These are phyloP conservation scores for Bibio marci DNA, from an alignment of 2,888 invertebrate species.

Conservation along the genomic window DNA sequence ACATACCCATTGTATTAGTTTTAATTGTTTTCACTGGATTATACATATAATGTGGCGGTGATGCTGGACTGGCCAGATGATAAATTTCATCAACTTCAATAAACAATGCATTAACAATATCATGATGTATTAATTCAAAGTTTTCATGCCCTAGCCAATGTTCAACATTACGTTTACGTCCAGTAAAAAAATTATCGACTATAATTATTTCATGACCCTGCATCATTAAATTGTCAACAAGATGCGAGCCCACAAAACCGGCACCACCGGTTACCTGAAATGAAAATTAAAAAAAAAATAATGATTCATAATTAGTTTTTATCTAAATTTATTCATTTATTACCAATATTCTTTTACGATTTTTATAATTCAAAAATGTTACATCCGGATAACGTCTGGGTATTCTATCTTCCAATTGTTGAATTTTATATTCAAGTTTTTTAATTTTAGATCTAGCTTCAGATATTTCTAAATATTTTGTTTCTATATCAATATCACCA, in stretches of 20 bases:
- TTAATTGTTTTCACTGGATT: constrained; percentile 99
- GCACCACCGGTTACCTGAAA: constrained; percentile 84
- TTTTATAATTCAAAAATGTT: constrained; percentile 78
- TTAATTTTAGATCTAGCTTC: constrained; percentile 46
- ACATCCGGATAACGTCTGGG: constrained; percentile 82
- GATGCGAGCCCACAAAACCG: constrained; percentile 97
- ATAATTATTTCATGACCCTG: constrained; percentile 94
- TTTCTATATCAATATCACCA: neutral
- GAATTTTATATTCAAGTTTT: constrained; percentile 53
- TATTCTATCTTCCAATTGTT: constrained; percentile 49
- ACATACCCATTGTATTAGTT: constrained; percentile 75
- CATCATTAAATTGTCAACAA: constrained; percentile 89
- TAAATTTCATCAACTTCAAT: constrained; percentile 98
- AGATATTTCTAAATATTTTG: constrained; percentile 22
- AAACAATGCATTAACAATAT: constrained; percentile 93
- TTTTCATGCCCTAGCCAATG: constrained; percentile 99
- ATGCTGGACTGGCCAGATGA: constrained; percentile 96
- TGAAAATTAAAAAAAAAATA: constrained; percentile 7
- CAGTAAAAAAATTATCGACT: constrained; percentile 96
- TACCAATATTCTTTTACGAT: constrained; percentile 82
- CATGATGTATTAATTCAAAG: constrained; percentile 97
- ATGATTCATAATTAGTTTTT: neutral
- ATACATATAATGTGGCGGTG: constrained; percentile 98
- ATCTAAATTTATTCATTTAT: constrained; percentile 8
- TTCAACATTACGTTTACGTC: constrained; percentile 89